Evolutionary conservation across 2,113 vertebrate species (phyloP), one percentile per base, ranked within the genome.

Genomic region (Cathartes aura): DNA sequence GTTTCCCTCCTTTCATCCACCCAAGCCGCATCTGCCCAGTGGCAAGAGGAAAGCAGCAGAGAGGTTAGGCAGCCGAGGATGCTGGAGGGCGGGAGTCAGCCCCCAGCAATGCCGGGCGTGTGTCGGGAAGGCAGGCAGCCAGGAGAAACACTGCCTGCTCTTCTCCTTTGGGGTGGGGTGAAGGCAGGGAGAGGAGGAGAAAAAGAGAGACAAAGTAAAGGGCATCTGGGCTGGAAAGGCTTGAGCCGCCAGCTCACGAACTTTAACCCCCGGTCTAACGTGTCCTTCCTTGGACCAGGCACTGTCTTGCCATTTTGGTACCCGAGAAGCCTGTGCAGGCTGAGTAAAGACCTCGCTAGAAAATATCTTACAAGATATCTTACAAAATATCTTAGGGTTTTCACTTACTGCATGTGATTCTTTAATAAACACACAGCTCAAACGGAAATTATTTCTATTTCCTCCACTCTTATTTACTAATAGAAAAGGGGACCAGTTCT

Each of bases 381-480:
- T 43, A 87, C 22, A 70, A 93, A 73, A 40, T 20, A 55, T 20
- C 55, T 81, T 34, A 30, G 26, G 26, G 34, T 36, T 82, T 93
- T 94, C 36, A 43, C 26, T 79, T 79, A 75, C 15, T 82, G 43
- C 47, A 53, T 56, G 68, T 75, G n/a, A 48, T 74, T 64, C 48
- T 91, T 82, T 56, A 91, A 64, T 55, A 84, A 96, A 89, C 34
- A 45, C 42, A 60, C 32, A 74, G 56, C 68, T 91, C 62, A 82
- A 89, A 85, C 32, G 55, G 87, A 92, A 89, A 88, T 74, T 86
- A 71, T 80, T 91, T 82, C 59, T 75, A 62, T 76, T 94, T 86
- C 59, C n/a, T 68, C 38, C 30, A 22, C 42, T 81, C 67, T 62
- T 63, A 75, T 5, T 70, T 78, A 60, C 82, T 80, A 94, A 66